Evolutionary conservation across 2,113 vertebrate genomes (phyloP).

Genomic region (Asarcornis scutulata): DNA sequence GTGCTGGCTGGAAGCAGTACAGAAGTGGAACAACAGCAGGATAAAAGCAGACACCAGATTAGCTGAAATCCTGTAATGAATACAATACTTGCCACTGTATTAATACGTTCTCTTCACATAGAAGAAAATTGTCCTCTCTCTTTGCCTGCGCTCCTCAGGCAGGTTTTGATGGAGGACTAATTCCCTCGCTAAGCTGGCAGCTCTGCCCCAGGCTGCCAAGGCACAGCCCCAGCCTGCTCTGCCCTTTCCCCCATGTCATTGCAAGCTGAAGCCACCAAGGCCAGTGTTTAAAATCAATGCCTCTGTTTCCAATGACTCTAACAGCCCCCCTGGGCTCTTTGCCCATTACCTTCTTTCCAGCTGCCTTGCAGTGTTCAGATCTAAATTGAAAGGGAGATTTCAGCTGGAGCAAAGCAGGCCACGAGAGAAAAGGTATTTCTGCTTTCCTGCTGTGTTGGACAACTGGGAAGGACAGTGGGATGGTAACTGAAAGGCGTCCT

Average conservation of each 20-base stretch:
- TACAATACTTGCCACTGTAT: slow-evolving; percentile 47
- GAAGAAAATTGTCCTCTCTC: slow-evolving; percentile 26
- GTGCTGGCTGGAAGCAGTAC: slow-evolving; percentile 32
- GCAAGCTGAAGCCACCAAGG: neutral
- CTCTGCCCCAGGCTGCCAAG: neutral
- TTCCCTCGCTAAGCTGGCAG: slow-evolving; percentile 22
- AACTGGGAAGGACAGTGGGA: neutral
- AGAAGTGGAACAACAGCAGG: slow-evolving; percentile 39
- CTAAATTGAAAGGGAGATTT: neutral
- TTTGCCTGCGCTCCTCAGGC: slow-evolving; percentile 16
- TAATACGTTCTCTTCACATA: slow-evolving; percentile 23
- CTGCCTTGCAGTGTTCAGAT: neutral
- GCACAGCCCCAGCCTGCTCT: neutral
- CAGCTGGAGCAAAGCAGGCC: neutral
- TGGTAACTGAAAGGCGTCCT: neutral
- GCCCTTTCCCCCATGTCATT: neutral
- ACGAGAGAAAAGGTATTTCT: neutral
- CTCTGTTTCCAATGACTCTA: neutral
- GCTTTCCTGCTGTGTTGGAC: neutral
- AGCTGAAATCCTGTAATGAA: slow-evolving; percentile 64
- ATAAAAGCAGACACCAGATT: slow-evolving; percentile 65
- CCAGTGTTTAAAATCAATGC: neutral
- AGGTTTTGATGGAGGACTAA: slow-evolving; percentile 46
- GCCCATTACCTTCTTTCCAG: neutral
- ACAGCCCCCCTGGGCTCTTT: neutral